These are phyloP conservation scores for Nemopilema nomurai DNA, from an alignment of 30 jellyfish, hydroid and myxozoan species.

Conservation along the genomic window DNA sequence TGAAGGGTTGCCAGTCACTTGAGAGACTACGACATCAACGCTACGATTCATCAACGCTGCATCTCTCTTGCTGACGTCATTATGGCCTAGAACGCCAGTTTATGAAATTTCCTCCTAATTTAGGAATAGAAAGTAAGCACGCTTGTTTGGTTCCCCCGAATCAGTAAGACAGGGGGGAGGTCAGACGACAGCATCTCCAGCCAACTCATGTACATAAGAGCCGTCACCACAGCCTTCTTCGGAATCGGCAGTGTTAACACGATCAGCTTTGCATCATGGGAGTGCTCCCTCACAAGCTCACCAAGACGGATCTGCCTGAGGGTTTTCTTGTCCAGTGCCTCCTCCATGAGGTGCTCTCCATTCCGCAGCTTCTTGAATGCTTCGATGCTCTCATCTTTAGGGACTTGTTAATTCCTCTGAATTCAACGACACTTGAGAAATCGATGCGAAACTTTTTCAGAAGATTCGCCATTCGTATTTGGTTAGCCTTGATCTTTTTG, in stretches of 20 bases:
- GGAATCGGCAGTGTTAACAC: slow-evolving; percentile 96
- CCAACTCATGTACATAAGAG: slow-evolving; percentile 93
- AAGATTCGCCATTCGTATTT: slow-evolving; percentile 92
- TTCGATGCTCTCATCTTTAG: slow-evolving; percentile 81
- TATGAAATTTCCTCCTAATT: not conserved
- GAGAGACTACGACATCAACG: not conserved
- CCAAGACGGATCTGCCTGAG: slow-evolving; percentile 97
- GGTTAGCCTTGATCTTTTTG: slow-evolving; percentile 93
- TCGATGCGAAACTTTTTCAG: slow-evolving; percentile 92
- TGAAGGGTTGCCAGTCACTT: too few species aligned
- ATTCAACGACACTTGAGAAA: slow-evolving; percentile 90
- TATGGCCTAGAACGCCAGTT: not conserved
- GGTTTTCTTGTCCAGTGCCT: slow-evolving; percentile 87
- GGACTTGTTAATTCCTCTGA: slow-evolving; percentile 83
- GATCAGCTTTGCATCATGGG: slow-evolving; percentile 88
- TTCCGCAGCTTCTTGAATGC: slow-evolving; percentile 52
- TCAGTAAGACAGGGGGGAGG: slow-evolving; percentile 87
- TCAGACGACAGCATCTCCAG: slow-evolving; percentile 86
- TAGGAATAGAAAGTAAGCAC: slow-evolving; percentile 95
- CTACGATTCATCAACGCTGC: not conserved
- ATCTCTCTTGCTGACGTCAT: not conserved
- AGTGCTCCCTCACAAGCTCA: slow-evolving; percentile 92
- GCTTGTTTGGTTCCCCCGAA: slow-evolving; percentile 97
- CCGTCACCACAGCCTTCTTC: slow-evolving; percentile 73
- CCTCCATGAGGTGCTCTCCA: slow-evolving; percentile 69